Base-by-base conservation (phyloP, 2,888 invertebrate genomes). In the Punctoribates punctum region DNA sequence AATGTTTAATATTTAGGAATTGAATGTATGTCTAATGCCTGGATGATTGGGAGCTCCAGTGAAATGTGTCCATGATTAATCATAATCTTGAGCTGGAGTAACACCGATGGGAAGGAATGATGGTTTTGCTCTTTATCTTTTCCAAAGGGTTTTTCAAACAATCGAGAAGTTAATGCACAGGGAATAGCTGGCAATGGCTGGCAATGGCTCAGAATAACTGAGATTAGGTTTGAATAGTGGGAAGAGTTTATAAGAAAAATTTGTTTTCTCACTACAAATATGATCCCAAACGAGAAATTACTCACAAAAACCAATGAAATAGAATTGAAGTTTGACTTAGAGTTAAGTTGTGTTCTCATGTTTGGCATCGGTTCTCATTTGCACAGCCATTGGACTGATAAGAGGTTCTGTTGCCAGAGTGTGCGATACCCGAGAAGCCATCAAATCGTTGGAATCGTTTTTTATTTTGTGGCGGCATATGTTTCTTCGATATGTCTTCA, bases 391-490 rank as follows among this genome's bases (percentile, higher is more conserved):
- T 27, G 65, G 11, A 62, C 27, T 62, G 62, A 65, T 34, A 27
- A 65, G 34, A 65, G 34, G 20, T 6, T 34, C 27, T 6, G 20
- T 65, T 27, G 8, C 20, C 51, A 20, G 20, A n/a, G 51, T 51
- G 5, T n/a, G 20, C 20, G 51, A 51, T 51, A 51, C 51, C 51
- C 42, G 42, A 42, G n/a, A 34, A 38, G 5, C n/a, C 1, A 20
- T n/a, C 27, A 34, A 27, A 65, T 34, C 20, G 23, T 20, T 20
- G n/a, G 60, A 60, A 60, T 60, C n/a, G 38, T 34, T n/a, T 65
- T 65, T 65, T 65, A 65, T 29, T 65, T 65, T 65, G 65, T 65
- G 65, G 38, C 62, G 17, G 62, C 62, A 62, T 62, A 62, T 62
- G 62, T 25, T 27, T 25, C 20, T 62, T 25, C 29, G 17, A 23